Conservation (phyloP, 1,140 invertebrate genomes). For the Trinorchestia longiramus region DNA sequence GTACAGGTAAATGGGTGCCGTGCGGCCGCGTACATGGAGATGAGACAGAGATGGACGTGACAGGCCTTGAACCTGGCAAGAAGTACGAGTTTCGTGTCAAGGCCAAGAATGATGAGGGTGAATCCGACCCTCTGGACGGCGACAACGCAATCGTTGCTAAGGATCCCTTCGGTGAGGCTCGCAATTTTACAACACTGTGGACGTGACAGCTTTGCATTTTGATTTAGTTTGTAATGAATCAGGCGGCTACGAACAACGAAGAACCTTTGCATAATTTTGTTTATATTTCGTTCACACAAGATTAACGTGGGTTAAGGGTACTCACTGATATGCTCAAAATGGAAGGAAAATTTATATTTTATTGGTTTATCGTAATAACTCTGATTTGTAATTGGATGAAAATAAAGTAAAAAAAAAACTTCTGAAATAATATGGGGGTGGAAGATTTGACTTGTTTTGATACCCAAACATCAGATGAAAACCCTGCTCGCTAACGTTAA, state of each 20-base stretch:
- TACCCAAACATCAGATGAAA: too few species aligned
- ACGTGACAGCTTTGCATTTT: background rate
- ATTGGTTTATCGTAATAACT: background rate
- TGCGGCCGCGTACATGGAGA: slow-evolving; percentile 82
- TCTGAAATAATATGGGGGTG: too few species aligned
- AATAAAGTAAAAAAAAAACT: too few species aligned
- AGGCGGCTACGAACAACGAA: background rate
- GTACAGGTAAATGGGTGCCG: slow-evolving; percentile 68
- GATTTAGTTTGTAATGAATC: background rate
- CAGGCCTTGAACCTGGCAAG: slow-evolving; percentile 89
- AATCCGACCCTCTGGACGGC: slow-evolving; percentile 88
- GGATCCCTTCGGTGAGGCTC: slow-evolving; percentile 87
- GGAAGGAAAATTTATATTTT: background rate
- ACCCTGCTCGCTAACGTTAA: too few species aligned
- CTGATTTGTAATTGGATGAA: too few species aligned
- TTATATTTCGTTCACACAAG: background rate
- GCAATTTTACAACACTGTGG: background rate
- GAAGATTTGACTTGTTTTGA: too few species aligned
- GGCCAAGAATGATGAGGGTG: slow-evolving; percentile 95
- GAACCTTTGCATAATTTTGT: background rate
- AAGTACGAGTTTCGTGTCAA: slow-evolving; percentile 96
- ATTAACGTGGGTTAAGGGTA: background rate
- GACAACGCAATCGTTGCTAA: slow-evolving; percentile 90
- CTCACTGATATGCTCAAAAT: background rate
- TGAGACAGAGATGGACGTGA: slow-evolving; percentile 87